These are phyloP conservation scores for Agonopterix arenella DNA, from an alignment of 2,888 invertebrate genomes.

Conservation along the genomic window DNA sequence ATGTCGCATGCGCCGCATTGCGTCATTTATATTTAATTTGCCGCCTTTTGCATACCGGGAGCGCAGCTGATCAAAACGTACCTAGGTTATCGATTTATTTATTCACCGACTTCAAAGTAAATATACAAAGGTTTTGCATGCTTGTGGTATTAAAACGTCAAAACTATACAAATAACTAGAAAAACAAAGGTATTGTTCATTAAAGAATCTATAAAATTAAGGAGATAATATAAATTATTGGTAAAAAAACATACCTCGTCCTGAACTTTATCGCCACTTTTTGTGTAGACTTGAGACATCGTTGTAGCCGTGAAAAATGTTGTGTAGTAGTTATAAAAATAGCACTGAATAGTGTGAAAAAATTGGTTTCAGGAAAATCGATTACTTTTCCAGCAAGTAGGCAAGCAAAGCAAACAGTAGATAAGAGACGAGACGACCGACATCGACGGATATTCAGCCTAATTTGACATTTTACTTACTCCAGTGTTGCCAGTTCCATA, in stretches of 20 bases:
- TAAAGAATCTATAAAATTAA: too few species aligned
- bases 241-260: constrained; percentile 79
- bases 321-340: background rate
- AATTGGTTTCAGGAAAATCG: background rate
- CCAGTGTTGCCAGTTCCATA: too few species aligned
- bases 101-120: too few species aligned
- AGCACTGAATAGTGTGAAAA: background rate
- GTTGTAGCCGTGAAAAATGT: constrained; percentile 10
- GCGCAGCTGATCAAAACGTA: too few species aligned
- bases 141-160: too few species aligned
- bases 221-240: too few species aligned
- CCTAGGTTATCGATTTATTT: too few species aligned
- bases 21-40: constrained; percentile 24
- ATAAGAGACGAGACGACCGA: too few species aligned
- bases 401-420: background rate
- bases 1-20: constrained; percentile 26
- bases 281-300: constrained; percentile 53
- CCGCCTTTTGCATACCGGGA: background rate
- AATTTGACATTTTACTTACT: too few species aligned
- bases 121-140: too few species aligned
- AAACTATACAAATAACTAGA: too few species aligned
- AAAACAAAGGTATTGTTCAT: too few species aligned
- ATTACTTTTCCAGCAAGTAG: background rate
- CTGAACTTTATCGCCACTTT: constrained; percentile 74
- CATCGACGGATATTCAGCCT: background rate